A percentile compares a stretch with the other conserved stretches of the same genome.
These are phyloP conservation scores for Agrotis exclamationis DNA, from an alignment of 2,888 invertebrate genomes.

Conservation along the genomic window DNA sequence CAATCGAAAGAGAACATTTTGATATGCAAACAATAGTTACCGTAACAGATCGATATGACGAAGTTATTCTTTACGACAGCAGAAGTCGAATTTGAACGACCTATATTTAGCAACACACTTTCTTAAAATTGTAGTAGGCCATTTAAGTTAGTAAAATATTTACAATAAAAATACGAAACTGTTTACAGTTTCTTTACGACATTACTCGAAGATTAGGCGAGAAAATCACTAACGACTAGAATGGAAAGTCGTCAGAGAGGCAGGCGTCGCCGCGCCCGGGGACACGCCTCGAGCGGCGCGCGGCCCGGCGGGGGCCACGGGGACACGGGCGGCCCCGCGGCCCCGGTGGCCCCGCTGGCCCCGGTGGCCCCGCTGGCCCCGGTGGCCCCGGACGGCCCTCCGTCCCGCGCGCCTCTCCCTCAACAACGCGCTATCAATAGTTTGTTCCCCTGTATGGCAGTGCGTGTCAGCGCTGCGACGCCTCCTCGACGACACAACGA, in stretches of 20 bases:
- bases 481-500: constrained; percentile 71
- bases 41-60: constrained; percentile 74
- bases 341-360: background rate
- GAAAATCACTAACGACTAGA: constrained; percentile 87
- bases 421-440: constrained; percentile 40
- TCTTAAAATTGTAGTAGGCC: constrained; percentile 87
- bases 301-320: background rate
- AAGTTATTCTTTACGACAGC: constrained; percentile 68
- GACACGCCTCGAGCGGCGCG: constrained; percentile 37
- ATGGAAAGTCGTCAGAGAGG: constrained; percentile 69
- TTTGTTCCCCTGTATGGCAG: constrained; percentile 62
- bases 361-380: background rate
- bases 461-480: constrained; percentile 61
- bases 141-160: constrained; percentile 88
- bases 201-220: constrained; percentile 88
- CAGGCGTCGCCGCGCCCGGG: constrained; percentile 54
- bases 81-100: constrained; percentile 84
- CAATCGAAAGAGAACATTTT: constrained; percentile 54
- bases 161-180: constrained; percentile 88
- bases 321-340: background rate
- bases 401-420: constrained; percentile 23
- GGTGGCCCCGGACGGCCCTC: background rate
- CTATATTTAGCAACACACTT: constrained; percentile 86
- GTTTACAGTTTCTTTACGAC: constrained; percentile 86
- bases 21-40: constrained; percentile 75